phyloP scores from a whole-genome alignment of 2,113 vertebrate species.

The Poecile atricapillus region DNA sequence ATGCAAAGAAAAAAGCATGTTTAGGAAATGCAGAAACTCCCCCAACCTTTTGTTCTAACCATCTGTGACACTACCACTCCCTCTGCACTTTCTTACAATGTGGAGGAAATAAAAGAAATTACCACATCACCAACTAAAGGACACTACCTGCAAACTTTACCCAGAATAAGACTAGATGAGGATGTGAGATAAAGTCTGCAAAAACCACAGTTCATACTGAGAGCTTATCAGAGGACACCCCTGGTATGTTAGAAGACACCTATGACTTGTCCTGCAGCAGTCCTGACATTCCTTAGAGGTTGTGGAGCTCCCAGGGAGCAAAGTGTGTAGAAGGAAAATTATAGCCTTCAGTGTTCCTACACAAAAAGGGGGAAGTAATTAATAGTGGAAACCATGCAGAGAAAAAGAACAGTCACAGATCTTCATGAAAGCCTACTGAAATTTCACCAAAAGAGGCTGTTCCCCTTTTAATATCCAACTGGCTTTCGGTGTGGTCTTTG shows the following conservation, averaged over 20 bases:
- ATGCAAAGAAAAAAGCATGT: neutral
- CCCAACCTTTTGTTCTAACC: neutral
- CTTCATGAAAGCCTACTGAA: neutral
- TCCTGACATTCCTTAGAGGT: neutral
- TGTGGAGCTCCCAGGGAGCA: neutral
- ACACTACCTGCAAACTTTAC: neutral
- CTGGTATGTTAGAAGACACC: neutral
- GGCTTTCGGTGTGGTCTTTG: neutral
- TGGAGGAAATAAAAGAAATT: neutral
- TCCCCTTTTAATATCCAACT: neutral
- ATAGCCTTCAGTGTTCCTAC: neutral
- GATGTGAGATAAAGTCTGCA: neutral
- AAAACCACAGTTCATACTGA: accelerated
- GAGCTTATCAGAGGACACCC: neutral
- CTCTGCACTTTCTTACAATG: neutral
- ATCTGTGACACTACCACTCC: neutral
- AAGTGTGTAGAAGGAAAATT: neutral
- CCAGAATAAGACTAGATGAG: neutral
- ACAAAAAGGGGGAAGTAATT: neutral
- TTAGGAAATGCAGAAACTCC: neutral
- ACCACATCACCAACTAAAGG: neutral
- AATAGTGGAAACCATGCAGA: neutral
- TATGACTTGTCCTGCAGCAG: neutral
- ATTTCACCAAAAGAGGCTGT: neutral
- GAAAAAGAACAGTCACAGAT: neutral